Evolutionary conservation across 2,113 vertebrate genomes (phyloP).

Genomic region (Pavo muticus): DNA sequence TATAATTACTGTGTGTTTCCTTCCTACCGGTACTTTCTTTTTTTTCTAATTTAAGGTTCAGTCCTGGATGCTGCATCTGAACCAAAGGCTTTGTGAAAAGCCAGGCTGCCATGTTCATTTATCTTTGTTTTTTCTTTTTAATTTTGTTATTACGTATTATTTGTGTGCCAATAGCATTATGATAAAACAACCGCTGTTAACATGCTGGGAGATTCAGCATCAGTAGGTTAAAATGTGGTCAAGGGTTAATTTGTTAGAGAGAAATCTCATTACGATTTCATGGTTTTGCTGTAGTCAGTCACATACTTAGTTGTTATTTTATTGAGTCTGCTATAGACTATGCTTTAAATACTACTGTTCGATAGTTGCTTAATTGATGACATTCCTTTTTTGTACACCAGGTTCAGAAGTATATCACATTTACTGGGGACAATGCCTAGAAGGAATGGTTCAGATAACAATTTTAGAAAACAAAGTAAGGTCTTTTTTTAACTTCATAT

Average conservation of each 20-base stretch:
- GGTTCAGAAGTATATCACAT: not conserved
- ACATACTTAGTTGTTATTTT: not conserved
- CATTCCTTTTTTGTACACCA: not conserved
- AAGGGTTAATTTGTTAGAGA: slow-evolving; percentile 42
- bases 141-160: not conserved
- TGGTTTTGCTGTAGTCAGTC: not conserved
- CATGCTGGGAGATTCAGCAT: not conserved
- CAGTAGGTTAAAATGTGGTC: slow-evolving; percentile 21
- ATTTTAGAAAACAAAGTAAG: not conserved
- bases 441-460: not conserved
- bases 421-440: not conserved
- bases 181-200: slow-evolving; percentile 19
- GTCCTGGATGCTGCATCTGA: not conserved
- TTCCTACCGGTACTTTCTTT: not conserved
- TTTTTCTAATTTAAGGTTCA: not conserved
- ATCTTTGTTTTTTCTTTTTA: not conserved
- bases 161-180: not conserved
- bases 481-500: not conserved
- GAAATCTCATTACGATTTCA: slow-evolving; percentile 43
- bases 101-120: not conserved
- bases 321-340: not conserved
- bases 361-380: not conserved
- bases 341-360: not conserved
- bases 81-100: not conserved
- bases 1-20: not conserved